Evolutionary conservation across 2,888 invertebrate genomes (phyloP).

Genomic region (Camptogramma bilineatum): DNA sequence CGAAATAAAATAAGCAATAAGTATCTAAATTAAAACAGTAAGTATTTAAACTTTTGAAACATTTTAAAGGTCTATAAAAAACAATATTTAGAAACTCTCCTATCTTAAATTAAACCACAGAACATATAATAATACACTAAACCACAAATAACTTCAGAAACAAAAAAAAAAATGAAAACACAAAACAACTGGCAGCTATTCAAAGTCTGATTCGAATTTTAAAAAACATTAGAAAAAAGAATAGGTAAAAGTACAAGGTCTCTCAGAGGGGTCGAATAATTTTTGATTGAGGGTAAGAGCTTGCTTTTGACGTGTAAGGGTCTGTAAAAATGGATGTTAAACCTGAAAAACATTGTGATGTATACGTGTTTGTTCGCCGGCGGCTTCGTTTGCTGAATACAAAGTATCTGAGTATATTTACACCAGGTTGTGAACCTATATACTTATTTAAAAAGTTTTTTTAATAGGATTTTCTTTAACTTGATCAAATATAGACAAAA

Average conservation of each 20-base stretch:
- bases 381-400: neutral
- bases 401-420: neutral
- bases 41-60: too few relatives aligned
- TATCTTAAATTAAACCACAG: too few relatives aligned
- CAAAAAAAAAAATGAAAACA: too few relatives aligned
- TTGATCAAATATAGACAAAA: too few relatives aligned
- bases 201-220: neutral
- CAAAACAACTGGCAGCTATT: neutral
- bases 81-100: too few relatives aligned
- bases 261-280: constrained; percentile 19
- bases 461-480: too few relatives aligned
- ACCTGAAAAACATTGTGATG: constrained; percentile 26
- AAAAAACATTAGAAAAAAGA: neutral
- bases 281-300: constrained; percentile 39
- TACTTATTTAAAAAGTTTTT: neutral
- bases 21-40: too few relatives aligned
- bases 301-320: constrained; percentile 41
- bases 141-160: too few relatives aligned
- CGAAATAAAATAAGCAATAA: too few relatives aligned
- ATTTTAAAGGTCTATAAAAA: too few relatives aligned
- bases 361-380: constrained; percentile 1
- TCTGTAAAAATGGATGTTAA: constrained; percentile 37
- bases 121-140: too few relatives aligned
- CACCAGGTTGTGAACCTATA: neutral
- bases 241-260: constrained; percentile 1